Evolutionary conservation across 2,797 vertebrate genomes (phyloP).

Genomic region (Anguilla marmorata): DNA sequence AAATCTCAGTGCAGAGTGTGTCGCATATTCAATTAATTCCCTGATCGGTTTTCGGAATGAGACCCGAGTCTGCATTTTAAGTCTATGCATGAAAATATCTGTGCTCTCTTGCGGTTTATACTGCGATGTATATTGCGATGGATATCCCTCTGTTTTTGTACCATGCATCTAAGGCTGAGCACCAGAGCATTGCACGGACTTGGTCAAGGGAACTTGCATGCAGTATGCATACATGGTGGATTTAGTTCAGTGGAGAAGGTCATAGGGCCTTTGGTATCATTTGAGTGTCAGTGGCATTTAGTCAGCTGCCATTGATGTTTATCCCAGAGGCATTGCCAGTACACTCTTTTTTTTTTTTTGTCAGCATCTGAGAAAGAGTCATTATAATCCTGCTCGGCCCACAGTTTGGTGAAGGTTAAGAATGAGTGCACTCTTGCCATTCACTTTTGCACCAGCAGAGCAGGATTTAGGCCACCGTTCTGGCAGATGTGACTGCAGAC

Average conservation of each 20-base stretch:
- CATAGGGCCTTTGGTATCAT: background rate
- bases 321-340: background rate
- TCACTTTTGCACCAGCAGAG: background rate
- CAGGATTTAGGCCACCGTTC: background rate
- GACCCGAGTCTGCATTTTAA: background rate
- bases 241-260: background rate
- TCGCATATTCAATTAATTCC: slow-evolving; percentile 36
- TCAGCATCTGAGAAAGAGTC: background rate
- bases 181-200: background rate
- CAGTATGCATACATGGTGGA: background rate
- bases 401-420: background rate
- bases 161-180: background rate
- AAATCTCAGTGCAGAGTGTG: slow-evolving; percentile 51
- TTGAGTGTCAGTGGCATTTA: background rate
- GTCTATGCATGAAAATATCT: background rate
- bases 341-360: background rate
- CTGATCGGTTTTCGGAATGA: background rate
- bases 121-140: background rate
- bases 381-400: background rate
- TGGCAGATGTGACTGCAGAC: background rate
- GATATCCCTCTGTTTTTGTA: background rate
- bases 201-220: background rate
- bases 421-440: background rate
- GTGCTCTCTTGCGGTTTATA: background rate
- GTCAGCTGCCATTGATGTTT: background rate